Base-by-base conservation (phyloP, 2,113 vertebrate genomes). In the Dolichallabes microphthalmus region DNA sequence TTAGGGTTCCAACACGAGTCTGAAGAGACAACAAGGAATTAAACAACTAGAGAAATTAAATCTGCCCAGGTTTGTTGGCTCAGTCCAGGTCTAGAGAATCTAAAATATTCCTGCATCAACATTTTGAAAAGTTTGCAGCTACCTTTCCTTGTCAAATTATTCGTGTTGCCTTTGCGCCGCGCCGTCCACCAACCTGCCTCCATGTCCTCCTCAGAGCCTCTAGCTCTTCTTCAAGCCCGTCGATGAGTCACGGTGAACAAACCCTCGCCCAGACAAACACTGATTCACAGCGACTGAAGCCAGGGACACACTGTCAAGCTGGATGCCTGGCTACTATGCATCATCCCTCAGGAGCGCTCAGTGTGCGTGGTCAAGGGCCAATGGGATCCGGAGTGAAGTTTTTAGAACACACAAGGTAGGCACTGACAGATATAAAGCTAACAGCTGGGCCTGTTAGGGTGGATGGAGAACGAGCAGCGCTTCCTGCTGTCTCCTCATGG, bases 391-490 rank as follows among this genome's bases (percentile, higher is more conserved):
- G 82, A 73, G 64, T 3, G 58, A 85, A 76, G 78, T 53, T 83
- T 79, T 81, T 81, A 63, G 52, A 78, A 80, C 75, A 87, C 82
- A 84, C 87, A 88, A 88, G 89, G 87, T 87, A 86, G 75, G 77
- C 52, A 80, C 68, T 90, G 89, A 90, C 87, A 88, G 89, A 90
- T 90, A 85, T 88, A 88, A 50, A 84, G 85, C 75, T 87, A 58
- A 88, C 89, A 90, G 82, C 89, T 86, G 89, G 78, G 82, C 75
- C 66, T 85, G 68, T 69, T 61, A 66, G 71, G 57, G 58, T 71
- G 83, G 87, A 88, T 82, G 76, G 83, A 78, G 52, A 82, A 76
- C 53, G 4, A 58, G n/a, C 85, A 79, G 84, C 50, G 85, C 86
- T 87, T 90, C 89, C 89, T 86, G 83, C 80, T 85, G 84, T 82